phyloP scores from a whole-genome alignment of 2,797 vertebrate species.

The Acridotheres tristis region DNA sequence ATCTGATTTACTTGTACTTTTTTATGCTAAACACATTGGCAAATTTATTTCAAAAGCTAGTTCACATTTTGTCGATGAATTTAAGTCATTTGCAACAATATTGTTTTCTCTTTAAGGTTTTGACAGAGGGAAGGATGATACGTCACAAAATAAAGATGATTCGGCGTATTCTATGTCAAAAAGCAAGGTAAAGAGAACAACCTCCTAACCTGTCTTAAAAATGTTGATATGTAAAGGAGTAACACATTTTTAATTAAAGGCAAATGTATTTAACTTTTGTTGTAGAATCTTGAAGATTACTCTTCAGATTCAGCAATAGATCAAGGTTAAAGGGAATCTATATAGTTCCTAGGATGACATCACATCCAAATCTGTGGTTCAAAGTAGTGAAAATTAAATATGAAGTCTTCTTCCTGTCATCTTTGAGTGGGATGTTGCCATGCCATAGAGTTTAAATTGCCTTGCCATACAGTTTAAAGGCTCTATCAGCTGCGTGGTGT shows the following conservation, averaged over 20 bases:
- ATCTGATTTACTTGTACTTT: not conserved
- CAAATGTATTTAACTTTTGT: not conserved
- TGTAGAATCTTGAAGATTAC: not conserved
- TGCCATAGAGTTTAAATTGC: not conserved
- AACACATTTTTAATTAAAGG: not conserved
- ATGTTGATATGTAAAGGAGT: not conserved
- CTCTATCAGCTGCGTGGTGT: not conserved
- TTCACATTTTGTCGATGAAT: not conserved
- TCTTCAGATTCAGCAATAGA: not conserved
- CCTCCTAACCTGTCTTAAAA: not conserved
- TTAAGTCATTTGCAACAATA: not conserved
- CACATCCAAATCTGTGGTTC: not conserved
- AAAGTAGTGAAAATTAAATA: not conserved
- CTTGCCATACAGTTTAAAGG: not conserved
- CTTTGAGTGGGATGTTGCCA: not conserved
- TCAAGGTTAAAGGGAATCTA: not conserved
- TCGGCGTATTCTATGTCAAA: constrained; percentile 91
- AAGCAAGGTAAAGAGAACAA: constrained; percentile 88
- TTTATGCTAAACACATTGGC: not conserved
- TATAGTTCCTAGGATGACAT: not conserved
- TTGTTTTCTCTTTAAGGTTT: constrained; percentile 82
- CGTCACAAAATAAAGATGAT: constrained; percentile 89
- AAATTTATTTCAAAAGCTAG: not conserved
- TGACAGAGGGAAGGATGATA: constrained; percentile 91
- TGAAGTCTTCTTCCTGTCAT: not conserved